These are phyloP conservation scores for Muntiacus reevesi DNA, from an alignment of 2,113 vertebrate genomes.

Conservation along the genomic window DNA sequence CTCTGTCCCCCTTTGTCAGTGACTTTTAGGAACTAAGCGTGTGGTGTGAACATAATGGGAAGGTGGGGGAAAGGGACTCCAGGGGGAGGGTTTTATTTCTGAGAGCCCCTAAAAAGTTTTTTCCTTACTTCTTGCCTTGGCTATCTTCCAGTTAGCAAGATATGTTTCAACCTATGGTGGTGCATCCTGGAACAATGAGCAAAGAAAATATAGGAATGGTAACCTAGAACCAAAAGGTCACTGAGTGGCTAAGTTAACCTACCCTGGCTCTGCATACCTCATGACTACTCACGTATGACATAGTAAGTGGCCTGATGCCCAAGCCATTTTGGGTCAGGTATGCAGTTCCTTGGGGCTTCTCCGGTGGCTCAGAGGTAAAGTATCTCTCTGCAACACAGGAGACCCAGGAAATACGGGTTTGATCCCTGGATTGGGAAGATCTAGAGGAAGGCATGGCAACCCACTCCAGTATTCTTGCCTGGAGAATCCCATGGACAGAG, in stretches of 20 bases:
- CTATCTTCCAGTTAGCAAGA: neutral
- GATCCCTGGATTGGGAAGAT: neutral
- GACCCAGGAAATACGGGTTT: neutral
- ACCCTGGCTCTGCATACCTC: neutral
- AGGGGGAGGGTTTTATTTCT: neutral
- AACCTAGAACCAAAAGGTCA: neutral
- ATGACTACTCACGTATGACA: neutral
- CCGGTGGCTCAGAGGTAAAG: neutral
- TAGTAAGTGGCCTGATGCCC: neutral
- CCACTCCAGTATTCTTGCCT: neutral
- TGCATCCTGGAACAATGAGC: neutral
- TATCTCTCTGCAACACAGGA: neutral
- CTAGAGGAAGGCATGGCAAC: neutral
- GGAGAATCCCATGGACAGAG: neutral
- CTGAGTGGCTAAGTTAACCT: neutral
- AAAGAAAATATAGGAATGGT: neutral
- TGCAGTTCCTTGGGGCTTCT: neutral
- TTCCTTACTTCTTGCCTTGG: neutral
- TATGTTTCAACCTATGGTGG: neutral
- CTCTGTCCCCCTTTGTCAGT: neutral
- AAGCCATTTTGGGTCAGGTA: neutral
- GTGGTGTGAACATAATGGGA: neutral
- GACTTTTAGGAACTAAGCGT: neutral
- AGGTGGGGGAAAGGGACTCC: accelerated
- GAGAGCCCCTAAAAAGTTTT: neutral